Conservation (phyloP, 2,888 invertebrate genomes). For the Macrophya annulata region DNA sequence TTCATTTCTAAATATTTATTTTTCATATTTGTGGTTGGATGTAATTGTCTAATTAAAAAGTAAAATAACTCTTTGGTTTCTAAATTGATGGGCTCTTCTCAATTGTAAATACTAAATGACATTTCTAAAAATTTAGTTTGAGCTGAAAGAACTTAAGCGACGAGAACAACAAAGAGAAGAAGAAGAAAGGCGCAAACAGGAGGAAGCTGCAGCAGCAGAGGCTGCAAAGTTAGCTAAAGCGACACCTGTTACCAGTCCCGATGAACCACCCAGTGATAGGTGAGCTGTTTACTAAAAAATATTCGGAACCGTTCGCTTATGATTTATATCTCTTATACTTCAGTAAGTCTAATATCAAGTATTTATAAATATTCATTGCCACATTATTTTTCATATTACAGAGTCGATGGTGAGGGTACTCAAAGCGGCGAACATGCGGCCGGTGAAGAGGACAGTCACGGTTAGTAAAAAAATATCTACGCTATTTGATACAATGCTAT, state of each 20-base stretch:
- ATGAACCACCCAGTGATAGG: slow-evolving; percentile 78
- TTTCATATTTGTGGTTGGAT: not conserved
- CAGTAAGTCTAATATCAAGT: not conserved
- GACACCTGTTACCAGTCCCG: slow-evolving; percentile 79
- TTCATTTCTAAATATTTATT: not conserved
- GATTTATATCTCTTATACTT: not conserved
- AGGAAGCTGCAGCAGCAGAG: slow-evolving; percentile 92
- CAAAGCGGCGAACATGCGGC: slow-evolving; percentile 70
- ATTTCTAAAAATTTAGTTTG: slow-evolving; percentile 86
- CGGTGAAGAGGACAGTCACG: slow-evolving; percentile 77
- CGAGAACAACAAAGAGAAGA: slow-evolving; percentile 87
- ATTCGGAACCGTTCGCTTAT: not conserved
- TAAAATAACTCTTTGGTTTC: not conserved
- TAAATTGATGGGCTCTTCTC: not conserved
- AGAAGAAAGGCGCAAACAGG: slow-evolving; percentile 83
- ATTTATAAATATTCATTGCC: not conserved
- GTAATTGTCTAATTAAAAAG: not conserved
- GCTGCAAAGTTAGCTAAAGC: slow-evolving; percentile 84
- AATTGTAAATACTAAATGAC: not conserved
- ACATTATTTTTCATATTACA: slow-evolving; percentile 61
- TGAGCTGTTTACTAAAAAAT: slow-evolving; percentile 62
- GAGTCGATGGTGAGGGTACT: slow-evolving; percentile 76
- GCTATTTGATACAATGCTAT: slow-evolving; percentile 46
- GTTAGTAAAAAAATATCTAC: slow-evolving; percentile 69
- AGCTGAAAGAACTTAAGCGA: slow-evolving; percentile 96